Base-by-base conservation (phyloP, 2,797 vertebrate species). In the Hozukius guyotensis region DNA sequence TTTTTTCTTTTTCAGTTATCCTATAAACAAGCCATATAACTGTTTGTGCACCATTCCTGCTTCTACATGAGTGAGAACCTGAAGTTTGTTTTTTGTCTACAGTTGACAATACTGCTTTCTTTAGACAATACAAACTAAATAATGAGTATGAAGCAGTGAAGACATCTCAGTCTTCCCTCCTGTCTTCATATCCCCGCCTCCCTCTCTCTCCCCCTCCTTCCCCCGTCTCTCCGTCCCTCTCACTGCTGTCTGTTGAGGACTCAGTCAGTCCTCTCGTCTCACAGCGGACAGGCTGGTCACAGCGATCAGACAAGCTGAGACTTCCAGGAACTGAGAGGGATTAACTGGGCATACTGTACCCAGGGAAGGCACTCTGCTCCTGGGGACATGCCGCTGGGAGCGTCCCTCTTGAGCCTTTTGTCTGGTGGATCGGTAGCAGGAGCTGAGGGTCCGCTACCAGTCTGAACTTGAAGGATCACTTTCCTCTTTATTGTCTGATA, bases 251-350 rank as follows among this genome's bases (percentile, higher is more conserved):
- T 24, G 53, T 59, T 10, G 31, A 75, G 66, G 57, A 49, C 75
- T 74, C 81, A 7, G 72, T 81, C 75, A 36, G 77, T 78, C 72
- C 72, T 59, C 42, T 49, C 16, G 5, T 71, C 63, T 53, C 31
- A 38, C 46, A 25, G 46, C 5, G 0, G 36, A 36, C 72, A 4
- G 55, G 13, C 52, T 38, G 53, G 64, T 52, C 74, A 20, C 60
- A 42, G 62, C 38, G 8, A 53, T 66, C 81, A 72, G 62, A 61
- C 29, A 13, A 24, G 22, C 83, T 79, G 66, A 82, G 18, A 38
- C 78, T 83, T 82, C 73, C 88, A 82, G 82, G 79, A 86, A 57
- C 46, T 31, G 62, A 73, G 14, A 4, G 72, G 78, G 85, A 89
- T 86, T 82, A 85, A 20, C 56, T 1, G 29, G 1, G 36, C 72